Percentiles rank a stretch among this genome's conserved stretches.
Evolutionary conservation across 2,888 invertebrate species (phyloP).

Genomic region (Epicampocera succincta): DNA sequence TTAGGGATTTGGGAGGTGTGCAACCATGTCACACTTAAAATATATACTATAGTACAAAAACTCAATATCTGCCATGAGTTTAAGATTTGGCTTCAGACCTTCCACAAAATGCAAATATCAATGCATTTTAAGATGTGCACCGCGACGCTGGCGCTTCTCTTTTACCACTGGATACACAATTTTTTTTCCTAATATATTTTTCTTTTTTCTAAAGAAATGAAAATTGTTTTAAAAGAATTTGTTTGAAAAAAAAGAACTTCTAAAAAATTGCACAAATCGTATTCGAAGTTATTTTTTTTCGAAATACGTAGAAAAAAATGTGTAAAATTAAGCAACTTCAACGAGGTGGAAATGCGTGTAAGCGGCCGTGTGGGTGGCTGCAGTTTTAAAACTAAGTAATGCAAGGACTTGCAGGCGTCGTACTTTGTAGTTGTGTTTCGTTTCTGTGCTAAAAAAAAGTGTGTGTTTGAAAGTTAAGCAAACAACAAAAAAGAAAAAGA

Average conservation of each 20-base stretch:
- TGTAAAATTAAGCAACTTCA: conserved; percentile 59
- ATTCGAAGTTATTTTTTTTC: conserved; percentile 29
- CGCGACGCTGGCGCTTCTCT: too few relatives aligned
- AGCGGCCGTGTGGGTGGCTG: conserved; percentile 46
- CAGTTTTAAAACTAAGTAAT: conserved; percentile 52
- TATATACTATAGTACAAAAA: too few relatives aligned
- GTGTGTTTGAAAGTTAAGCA: background rate
- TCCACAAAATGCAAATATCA: too few relatives aligned
- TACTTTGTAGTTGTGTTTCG: conserved; percentile 36
- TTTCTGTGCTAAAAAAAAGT: conserved; percentile 4
- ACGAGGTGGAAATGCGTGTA: conserved; percentile 48
- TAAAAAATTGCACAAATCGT: conserved; percentile 26
- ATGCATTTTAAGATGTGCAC: too few relatives aligned
- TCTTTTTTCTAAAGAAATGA: conserved; percentile 34
- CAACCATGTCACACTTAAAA: too few relatives aligned
- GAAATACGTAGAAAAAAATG: conserved; percentile 31
- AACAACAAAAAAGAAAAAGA: too few relatives aligned
- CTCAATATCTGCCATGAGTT: too few relatives aligned
- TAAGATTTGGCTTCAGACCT: too few relatives aligned
- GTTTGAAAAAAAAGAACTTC: conserved; percentile 34
- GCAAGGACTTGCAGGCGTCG: conserved; percentile 68
- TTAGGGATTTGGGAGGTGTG: too few relatives aligned
- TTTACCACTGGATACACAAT: conserved; percentile 11
- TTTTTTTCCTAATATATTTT: conserved; percentile 33
- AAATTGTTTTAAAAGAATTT: conserved; percentile 69